phyloP scores from a whole-genome alignment of 2,888 invertebrate genomes.

The Candidula unifasciata region DNA sequence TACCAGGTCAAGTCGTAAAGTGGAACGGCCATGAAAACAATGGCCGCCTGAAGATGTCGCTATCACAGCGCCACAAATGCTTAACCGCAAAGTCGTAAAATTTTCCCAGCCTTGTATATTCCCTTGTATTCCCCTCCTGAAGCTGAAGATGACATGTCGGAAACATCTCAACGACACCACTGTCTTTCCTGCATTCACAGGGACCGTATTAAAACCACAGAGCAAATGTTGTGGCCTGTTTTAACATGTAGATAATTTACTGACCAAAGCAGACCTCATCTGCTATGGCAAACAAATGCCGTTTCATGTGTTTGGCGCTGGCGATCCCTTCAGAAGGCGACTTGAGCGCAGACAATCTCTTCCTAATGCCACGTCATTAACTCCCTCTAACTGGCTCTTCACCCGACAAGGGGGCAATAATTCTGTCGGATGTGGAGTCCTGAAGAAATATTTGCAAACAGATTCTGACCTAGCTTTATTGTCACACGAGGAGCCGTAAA shows the following conservation, averaged over 20 bases:
- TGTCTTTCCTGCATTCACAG: background rate
- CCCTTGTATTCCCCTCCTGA: background rate
- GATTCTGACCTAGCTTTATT: slow-evolving; percentile 41
- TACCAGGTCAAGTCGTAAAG: slow-evolving; percentile 22
- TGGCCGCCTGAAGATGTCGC: background rate
- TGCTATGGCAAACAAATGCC: slow-evolving; percentile 31
- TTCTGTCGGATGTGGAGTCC: slow-evolving; percentile 46
- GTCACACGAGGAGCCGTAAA: slow-evolving; percentile 29
- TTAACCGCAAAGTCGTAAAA: slow-evolving; percentile 3
- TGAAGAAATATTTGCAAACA: slow-evolving; percentile 44
- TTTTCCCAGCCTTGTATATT: background rate
- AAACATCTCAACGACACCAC: background rate
- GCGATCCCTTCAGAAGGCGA: background rate
- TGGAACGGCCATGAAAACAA: slow-evolving; percentile 31
- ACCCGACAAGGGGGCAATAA: slow-evolving; percentile 35
- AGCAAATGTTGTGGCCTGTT: slow-evolving; percentile 9
- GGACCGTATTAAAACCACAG: slow-evolving; percentile 35
- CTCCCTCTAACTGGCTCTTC: slow-evolving; percentile 30
- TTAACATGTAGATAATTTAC: slow-evolving; percentile 21
- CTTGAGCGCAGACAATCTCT: slow-evolving; percentile 22
- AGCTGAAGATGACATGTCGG: background rate
- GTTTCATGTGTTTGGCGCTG: slow-evolving; percentile 36
- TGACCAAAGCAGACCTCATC: slow-evolving; percentile 32
- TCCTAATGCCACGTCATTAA: slow-evolving; percentile 39
- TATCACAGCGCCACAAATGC: background rate